Evolutionary conservation across 2,113 vertebrate species (phyloP), one percentile per base, ranked within the genome.

Genomic region (Phaethon lepturus): DNA sequence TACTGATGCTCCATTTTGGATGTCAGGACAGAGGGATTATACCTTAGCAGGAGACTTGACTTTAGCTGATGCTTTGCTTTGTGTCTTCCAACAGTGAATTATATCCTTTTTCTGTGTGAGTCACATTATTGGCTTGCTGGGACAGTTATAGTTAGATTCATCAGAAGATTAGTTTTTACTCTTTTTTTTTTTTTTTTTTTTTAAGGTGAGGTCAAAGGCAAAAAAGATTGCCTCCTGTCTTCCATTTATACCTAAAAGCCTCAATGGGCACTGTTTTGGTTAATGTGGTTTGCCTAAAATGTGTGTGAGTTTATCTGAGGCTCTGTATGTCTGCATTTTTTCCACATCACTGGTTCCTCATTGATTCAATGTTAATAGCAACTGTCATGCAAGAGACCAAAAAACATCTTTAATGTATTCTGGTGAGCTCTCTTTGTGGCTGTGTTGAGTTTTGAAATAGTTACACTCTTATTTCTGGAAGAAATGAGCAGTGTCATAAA

Each of bases 301-400:
- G 6, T 58, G 18, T 3, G 11, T 78, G 44, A 81, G 18, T 94
- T 69, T 88, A 33, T 73, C 38, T 69, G 53, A 45, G 17, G 11
- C 14, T 86, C 38, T 83, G 13, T 58, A 50, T 45, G 20, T 58
- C 52, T 86, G 45, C 1, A 2, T 19, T 90, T 86, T 85, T 77
- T 59, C 42, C 75, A 62, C 28, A 53, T 93, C 58, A 16, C n/a
- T 76, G n/a, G 38, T 66, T 92, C 38, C 31, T 86, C 22, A 11
- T 86, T 71, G 35, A 56, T 88, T 95, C 91, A 64, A 33, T 84
- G 78, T 81, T 88, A 92, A 91, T 81, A 85, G 35, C 33, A 92
- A 58, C 44, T 75, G 26, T 84, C 79, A 84, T 59, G 25, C 11
- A 84, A 47, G 26, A 69, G 55, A 91, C 60, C 67, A 92, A 69